Evolutionary conservation across 2,113 vertebrate species (phyloP).

Genomic region (Pedionomus torquatus): DNA sequence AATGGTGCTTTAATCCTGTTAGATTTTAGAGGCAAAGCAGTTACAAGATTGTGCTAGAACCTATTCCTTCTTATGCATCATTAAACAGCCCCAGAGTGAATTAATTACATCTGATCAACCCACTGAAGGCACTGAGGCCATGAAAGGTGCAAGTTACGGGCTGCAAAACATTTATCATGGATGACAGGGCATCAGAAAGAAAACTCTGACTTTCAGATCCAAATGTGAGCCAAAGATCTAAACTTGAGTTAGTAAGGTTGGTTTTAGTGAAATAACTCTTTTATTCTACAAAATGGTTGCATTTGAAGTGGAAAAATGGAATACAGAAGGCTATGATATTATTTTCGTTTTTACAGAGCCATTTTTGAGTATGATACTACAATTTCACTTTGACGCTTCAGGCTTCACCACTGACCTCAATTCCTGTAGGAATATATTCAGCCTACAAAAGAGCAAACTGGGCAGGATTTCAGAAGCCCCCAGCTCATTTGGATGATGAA

Average conservation of each 20-base stretch:
- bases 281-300: not conserved
- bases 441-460: not conserved
- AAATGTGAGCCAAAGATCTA: not conserved
- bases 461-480: not conserved
- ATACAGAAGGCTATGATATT: not conserved
- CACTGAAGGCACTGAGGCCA: not conserved
- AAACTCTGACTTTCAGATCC: not conserved
- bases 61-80: not conserved
- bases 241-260: not conserved
- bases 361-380: not conserved
- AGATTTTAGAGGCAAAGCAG: slow-evolving; percentile 3
- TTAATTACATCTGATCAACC: slow-evolving; percentile 39
- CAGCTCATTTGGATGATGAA: not conserved
- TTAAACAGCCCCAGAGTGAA: slow-evolving; percentile 4
- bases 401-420: not conserved
- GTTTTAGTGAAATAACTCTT: not conserved
- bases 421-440: not conserved
- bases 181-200: not conserved
- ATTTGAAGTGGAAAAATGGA: not conserved
- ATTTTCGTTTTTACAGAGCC: not conserved
- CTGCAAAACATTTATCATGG: not conserved
- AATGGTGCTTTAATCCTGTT: slow-evolving; percentile 14
- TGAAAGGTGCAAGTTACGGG: not conserved
- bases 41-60: not conserved
- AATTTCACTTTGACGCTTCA: not conserved